A percentile compares a stretch with the other conserved stretches of the same genome.
phyloP scores from a whole-genome alignment of 2,888 invertebrate species.

The Arctia plantaginis region DNA sequence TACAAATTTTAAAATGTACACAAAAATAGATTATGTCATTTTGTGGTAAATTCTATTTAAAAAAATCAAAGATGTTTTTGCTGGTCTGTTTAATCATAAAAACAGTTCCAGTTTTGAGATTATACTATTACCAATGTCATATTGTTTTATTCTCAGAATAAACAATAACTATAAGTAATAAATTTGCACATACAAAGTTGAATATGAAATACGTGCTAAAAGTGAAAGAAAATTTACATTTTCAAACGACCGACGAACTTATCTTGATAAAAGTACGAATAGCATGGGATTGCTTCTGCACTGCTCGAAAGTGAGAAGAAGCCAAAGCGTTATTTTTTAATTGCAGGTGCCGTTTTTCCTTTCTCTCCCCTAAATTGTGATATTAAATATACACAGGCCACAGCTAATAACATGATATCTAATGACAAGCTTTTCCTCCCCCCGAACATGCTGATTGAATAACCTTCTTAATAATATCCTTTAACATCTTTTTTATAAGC shows the following conservation, averaged over 20 bases:
- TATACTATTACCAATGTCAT: neutral
- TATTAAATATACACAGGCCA: neutral
- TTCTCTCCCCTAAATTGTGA: neutral
- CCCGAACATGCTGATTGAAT: neutral
- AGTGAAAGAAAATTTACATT: no score
- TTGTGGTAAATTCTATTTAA: no score
- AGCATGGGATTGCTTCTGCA: neutral
- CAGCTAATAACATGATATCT: neutral
- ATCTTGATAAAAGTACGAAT: neutral
- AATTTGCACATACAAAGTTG: neutral
- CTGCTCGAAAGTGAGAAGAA: neutral
- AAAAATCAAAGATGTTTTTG: no score
- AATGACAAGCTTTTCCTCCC: neutral
- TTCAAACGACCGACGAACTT: no score
- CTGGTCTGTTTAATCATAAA: neutral
- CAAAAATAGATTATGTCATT: no score
- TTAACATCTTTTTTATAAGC: neutral
- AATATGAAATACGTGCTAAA: neutral
- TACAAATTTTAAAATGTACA: no score
- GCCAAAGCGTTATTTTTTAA: neutral
- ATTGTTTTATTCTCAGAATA: neutral
- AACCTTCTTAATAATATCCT: neutral
- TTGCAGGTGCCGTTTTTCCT: neutral
- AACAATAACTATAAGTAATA: neutral
- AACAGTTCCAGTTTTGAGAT: neutral